Conservation (phyloP, 2,113 vertebrate species). For the Rhodinocichla rosea region DNA sequence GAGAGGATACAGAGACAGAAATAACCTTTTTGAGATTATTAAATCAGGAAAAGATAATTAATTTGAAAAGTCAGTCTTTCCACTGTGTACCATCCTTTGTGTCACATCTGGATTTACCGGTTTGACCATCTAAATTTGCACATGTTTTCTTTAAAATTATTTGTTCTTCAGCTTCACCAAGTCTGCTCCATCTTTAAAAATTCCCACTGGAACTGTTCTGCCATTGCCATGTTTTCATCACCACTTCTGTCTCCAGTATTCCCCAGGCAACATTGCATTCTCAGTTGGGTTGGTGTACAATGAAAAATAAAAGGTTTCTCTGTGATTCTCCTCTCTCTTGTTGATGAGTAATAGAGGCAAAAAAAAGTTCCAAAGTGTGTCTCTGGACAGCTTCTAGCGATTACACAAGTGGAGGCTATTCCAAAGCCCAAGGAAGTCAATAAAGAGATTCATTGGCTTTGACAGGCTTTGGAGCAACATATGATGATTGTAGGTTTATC, state of each 20-base stretch:
- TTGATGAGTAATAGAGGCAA: background rate
- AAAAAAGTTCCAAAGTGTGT: background rate
- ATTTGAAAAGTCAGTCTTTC: background rate
- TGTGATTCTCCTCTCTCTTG: background rate
- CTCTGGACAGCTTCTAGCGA: background rate
- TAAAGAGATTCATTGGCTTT: background rate
- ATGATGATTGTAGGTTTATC: background rate
- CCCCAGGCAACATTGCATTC: background rate
- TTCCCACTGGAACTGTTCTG: background rate
- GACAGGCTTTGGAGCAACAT: background rate
- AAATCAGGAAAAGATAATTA: background rate
- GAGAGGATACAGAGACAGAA: background rate
- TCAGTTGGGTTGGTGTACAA: background rate
- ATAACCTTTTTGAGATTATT: background rate
- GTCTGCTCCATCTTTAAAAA: background rate
- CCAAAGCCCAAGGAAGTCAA: background rate
- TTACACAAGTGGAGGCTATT: background rate
- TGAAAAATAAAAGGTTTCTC: background rate
- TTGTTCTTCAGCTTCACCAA: background rate
- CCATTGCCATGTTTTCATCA: background rate
- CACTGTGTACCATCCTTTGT: fast-evolving
- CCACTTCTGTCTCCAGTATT: background rate
- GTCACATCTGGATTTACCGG: background rate
- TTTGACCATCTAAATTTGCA: background rate
- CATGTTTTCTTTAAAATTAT: background rate